Percentiles rank a stretch among this genome's conserved stretches.
Conservation (phyloP, 2,888 invertebrate genomes). For the Pseudococcus jackbeardsleyi region DNA sequence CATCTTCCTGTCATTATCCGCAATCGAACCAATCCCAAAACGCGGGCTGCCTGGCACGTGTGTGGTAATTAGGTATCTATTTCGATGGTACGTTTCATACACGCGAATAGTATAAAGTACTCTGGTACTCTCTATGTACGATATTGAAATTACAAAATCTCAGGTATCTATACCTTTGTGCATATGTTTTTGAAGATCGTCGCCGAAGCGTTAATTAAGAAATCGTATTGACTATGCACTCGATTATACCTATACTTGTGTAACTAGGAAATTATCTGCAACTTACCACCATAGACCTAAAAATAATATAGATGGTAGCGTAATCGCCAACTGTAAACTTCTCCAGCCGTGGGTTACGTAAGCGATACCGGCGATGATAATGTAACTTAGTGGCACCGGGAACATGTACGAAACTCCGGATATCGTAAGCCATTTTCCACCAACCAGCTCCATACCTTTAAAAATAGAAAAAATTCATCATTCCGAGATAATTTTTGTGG, state of each 20-base stretch:
- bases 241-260: not conserved
- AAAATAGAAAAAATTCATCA: not conserved
- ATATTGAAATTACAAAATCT: not conserved
- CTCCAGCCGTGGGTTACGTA: slow-evolving; percentile 81
- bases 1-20: slow-evolving; percentile 45
- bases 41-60: not conserved
- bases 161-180: not conserved
- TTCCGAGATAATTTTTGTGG: no score
- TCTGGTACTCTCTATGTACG: not conserved
- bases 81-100: slow-evolving; percentile 6
- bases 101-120: not conserved
- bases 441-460: slow-evolving; percentile 81
- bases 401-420: slow-evolving; percentile 86
- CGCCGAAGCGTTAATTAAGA: not conserved
- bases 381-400: slow-evolving; percentile 82
- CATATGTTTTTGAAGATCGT: no score
- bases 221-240: not conserved
- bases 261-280: not conserved
- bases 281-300: slow-evolving; percentile 75
- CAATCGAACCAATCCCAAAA: slow-evolving; percentile 37
- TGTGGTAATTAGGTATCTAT: slow-evolving; percentile 33
- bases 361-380: slow-evolving; percentile 80
- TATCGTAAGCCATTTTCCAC: slow-evolving; percentile 84
- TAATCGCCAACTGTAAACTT: slow-evolving; percentile 79
- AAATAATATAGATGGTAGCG: slow-evolving; percentile 80